These are phyloP conservation scores for Chrysocyon brachyurus DNA, from an alignment of 2,797 vertebrate species.

Conservation along the genomic window DNA sequence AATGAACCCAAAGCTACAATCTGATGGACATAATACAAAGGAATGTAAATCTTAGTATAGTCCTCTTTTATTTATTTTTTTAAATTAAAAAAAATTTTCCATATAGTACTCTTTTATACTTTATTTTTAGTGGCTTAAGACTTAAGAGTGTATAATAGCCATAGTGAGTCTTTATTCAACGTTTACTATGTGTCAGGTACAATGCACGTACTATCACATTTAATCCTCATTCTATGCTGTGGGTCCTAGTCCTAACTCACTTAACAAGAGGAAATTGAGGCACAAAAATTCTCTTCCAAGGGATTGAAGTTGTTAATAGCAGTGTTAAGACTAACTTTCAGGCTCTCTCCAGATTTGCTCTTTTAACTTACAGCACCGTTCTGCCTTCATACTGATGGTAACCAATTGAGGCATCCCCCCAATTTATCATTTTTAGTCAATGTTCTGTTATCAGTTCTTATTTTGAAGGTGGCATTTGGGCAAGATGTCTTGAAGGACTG, in stretches of 20 bases:
- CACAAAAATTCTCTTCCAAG: not conserved
- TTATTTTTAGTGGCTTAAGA: not conserved
- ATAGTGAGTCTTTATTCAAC: not conserved
- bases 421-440: conserved; percentile 5
- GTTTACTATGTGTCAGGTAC: not conserved
- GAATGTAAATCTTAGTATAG: not conserved
- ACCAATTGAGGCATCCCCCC: not conserved
- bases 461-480: conserved; percentile 40
- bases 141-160: not conserved
- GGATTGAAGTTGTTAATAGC: not conserved
- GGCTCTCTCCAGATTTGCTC: not conserved
- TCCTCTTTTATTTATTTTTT: not conserved
- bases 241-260: not conserved
- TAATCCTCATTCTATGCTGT: not conserved
- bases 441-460: conserved; percentile 17
- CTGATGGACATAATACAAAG: not conserved
- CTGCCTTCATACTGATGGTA: not conserved
- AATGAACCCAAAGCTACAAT: not conserved
- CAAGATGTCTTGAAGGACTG: not conserved
- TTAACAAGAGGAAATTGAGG: not conserved
- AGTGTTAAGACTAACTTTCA: not conserved
- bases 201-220: not conserved
- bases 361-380: not conserved
- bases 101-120: not conserved
- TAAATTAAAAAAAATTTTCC: too few relatives aligned